Evolutionary conservation across 2,888 invertebrate species (phyloP).

Genomic region (Caenorhabditis drosophilae): DNA sequence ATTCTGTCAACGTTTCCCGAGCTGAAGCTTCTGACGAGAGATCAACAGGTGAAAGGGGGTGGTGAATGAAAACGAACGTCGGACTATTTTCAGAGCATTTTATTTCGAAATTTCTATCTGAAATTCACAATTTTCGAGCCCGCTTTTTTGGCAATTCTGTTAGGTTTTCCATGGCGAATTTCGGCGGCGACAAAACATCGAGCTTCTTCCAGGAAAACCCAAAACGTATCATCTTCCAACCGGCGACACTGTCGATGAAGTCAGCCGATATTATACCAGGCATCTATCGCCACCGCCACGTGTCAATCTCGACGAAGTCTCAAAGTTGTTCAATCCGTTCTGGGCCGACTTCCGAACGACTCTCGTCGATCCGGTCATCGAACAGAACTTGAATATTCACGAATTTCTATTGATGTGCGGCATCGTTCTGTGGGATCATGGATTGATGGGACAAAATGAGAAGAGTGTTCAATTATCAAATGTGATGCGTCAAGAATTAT

Average conservation of each 20-base stretch:
- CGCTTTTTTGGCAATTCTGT: constrained; percentile 15
- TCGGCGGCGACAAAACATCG: no score
- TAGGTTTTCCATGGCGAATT: no score
- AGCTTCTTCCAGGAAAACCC: constrained; percentile 24
- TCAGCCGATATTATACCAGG: constrained; percentile 21
- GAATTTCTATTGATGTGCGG: constrained; percentile 20
- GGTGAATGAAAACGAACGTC: no score
- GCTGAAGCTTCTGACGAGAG: constrained; percentile 1
- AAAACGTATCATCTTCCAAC: constrained; percentile 27
- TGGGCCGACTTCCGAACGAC: constrained; percentile 29
- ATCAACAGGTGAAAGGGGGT: no score
- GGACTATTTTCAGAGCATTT: no score
- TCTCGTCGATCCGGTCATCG: constrained; percentile 22
- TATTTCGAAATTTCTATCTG: constrained; percentile 27
- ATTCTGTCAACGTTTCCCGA: constrained; percentile 12
- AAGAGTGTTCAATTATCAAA: constrained; percentile 12
- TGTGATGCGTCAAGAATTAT: constrained; percentile 10
- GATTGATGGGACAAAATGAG: constrained; percentile 22
- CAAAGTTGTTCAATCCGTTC: constrained; percentile 23
- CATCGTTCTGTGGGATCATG: constrained; percentile 19
- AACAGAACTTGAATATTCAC: constrained; percentile 18
- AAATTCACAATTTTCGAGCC: constrained; percentile 29
- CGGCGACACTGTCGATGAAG: constrained; percentile 26
- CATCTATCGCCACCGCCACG: constrained; percentile 16
- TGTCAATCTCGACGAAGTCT: constrained; percentile 16